Evolutionary conservation across 2,888 invertebrate species (phyloP), one percentile per base, ranked within the genome.

Genomic region (Lasioglossum zephyrum): DNA sequence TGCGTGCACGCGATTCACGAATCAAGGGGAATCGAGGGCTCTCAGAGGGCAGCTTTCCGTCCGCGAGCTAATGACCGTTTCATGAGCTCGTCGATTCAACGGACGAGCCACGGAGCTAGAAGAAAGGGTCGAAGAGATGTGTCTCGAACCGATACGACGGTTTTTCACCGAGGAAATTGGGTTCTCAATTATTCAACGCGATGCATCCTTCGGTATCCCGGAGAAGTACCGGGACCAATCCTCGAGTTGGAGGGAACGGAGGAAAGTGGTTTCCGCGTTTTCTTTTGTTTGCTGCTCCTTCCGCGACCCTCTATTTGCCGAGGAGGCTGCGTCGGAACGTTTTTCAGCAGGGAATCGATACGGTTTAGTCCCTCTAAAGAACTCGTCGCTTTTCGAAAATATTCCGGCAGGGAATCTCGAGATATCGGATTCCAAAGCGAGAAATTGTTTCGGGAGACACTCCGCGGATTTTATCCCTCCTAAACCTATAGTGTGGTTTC

Each of bases 111-210:
- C 18, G 41, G 36, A 73, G 44, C n/a, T 31, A 22, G 41, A n/a
- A 16, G 26, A 18, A 36, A 18, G n/a, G 44, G 22, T 31, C 6
- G 31, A n/a, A 36, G 47, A 36, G 39, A 49, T 31, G 72, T 47
- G 44, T 57, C 76, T 44, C 66, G 49, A 13, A 70, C 26, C 81
- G 85, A 75, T 85, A 81, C 82, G 77, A 69, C 60, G 72, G 53
- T 81, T 81, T 84, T 84, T 87, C 87, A 66, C 53, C 80, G 74
- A 60, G 89, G 76, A 89, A 90, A 90, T 90, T 90, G 89, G 82
- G 78, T 89, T 73, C 76, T 90, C 90, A 87, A 90, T 90, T 90
- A 90, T 90, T 90, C 90, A 90, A 70, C 69, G 82, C 73, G 86
- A 76, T 57, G 83, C 85, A 79, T 82, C 79, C 76, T 69, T 76